phyloP scores from a whole-genome alignment of 2,113 vertebrate species.

The Typhlomys cinereus region DNA sequence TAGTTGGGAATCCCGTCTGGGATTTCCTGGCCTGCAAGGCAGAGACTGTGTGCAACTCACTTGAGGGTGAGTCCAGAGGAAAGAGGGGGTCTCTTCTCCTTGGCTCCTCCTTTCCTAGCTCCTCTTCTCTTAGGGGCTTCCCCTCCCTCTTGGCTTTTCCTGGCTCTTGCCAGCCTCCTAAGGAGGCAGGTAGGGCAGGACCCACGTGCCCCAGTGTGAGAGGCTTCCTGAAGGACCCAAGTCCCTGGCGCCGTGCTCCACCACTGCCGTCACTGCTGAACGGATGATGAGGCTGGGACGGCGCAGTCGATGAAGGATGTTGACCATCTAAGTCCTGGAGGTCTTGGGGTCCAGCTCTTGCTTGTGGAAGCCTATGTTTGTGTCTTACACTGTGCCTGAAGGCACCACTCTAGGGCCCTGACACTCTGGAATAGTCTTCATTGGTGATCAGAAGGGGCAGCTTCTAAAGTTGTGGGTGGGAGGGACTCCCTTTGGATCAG shows the following conservation, averaged over 20 bases:
- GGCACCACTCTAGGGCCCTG: accelerated
- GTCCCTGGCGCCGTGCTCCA: neutral
- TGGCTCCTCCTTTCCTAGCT: neutral
- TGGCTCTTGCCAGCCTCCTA: neutral
- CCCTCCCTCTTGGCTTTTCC: neutral
- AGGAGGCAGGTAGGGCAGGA: neutral
- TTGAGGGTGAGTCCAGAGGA: neutral
- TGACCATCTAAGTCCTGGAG: neutral
- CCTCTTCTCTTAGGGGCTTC: neutral
- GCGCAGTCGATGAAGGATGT: neutral
- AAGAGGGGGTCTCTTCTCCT: neutral
- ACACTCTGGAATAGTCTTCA: neutral
- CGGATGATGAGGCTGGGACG: neutral
- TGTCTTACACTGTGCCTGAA: neutral
- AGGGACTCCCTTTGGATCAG: neutral
- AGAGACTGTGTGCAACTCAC: neutral
- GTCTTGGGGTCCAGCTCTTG: neutral
- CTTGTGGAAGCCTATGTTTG: neutral
- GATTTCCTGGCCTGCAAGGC: neutral
- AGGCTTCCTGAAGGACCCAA: neutral
- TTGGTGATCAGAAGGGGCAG: neutral
- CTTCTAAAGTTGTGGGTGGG: neutral
- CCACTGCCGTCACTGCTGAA: neutral
- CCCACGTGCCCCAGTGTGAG: neutral
- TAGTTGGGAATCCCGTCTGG: neutral